Base-by-base conservation (phyloP, 2,888 invertebrate genomes). In the Hypselothyrea guttata region DNA sequence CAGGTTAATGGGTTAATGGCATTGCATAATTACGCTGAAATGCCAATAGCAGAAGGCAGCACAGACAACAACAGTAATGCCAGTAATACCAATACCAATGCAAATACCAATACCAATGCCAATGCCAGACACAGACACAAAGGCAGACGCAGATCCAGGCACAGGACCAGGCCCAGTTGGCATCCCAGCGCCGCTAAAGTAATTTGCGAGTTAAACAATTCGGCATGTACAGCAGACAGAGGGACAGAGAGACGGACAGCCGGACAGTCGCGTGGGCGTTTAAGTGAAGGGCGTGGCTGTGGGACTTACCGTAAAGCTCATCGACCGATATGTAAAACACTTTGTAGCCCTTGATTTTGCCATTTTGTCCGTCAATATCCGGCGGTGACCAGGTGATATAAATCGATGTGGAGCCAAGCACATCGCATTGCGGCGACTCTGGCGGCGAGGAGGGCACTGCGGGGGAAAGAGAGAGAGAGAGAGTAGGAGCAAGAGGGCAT, bases 311-410 rank as follows among this genome's bases (percentile, higher is more conserved):
- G 90, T 94, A 94, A 93, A 94, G 94, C 87, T 95, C 94, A 66
- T 95, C 94, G 53, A 94, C 93, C 11, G 95, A 94, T 79, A 94
- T 94, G 89, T 94, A 94, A 55, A 94, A 95, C 55, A 96, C 94
- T 91, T 96, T 94, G 90, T 96, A 97, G 40, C 96, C 96, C 88
- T 95, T 95, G 60, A 96, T 92, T 55, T 94, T 92, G 11, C 96
- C 96, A 89, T 97, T 96, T 67, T 95, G 92, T n/a, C 95, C 95
- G 72, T 95, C 93, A 44, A 93, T 90, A 45, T 94, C 93, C 15
- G 96, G 96, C 12, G 95, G 94, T 76, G 95, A 95, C 96, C 96
- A 97, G 57, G 95, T 93, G 73, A 96, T 94, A 86, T 95, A 94
- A 68, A 96, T 93, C 67, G 95, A 96, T 89, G 96, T 95, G 16